Base-by-base conservation (phyloP, 2,888 invertebrate genomes). In the Hirtodrosophila duncani region DNA sequence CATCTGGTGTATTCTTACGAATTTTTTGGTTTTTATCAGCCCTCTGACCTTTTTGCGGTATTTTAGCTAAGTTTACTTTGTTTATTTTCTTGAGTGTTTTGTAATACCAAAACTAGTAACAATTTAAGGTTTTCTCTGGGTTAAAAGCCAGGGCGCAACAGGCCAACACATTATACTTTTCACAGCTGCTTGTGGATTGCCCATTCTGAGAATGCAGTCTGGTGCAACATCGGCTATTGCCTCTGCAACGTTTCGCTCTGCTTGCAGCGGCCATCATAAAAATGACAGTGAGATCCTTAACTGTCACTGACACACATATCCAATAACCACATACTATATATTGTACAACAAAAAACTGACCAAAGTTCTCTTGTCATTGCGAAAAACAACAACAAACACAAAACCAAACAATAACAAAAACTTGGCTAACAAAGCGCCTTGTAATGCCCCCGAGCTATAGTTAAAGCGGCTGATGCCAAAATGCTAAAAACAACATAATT, bases 261-360 rank as follows among this genome's bases (percentile, higher is more conserved):
- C 46, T 70, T 70, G 60, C 56, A 38, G 27, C 34, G 71, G 57
- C 69, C 72, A 36, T 53, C 56, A 63, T n/a, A n/a, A n/a, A 58
- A 31, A 37, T 51, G 36, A 38, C 14, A 59, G 37, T 59, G 59
- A 43, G 74, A 74, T 74, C 72, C 72, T 78, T 74, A 57, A 61
- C 56, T 78, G 74, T 36, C 78, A 78, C 63, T 78, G 72, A 74
- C 72, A 77, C 44, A 72, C 67, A 77, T 72, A 67, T 72, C 77
- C 59, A 62, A 62, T 72, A 62, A 59, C 72, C 49, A 38, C 23
- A 46, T 30, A 24, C 42, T 42, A n/a, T 42, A 56, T 55, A 20
- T 37, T 31, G 14, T 29, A 44, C 55, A 63, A 62, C 62, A 52
- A 42, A 55, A 46, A 34, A 55, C 24, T 38, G 5, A 16, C 24